Percentiles rank a stretch among this genome's conserved stretches.
phyloP scores from a whole-genome alignment of 2,888 invertebrate genomes.

The Plusia festucae region DNA sequence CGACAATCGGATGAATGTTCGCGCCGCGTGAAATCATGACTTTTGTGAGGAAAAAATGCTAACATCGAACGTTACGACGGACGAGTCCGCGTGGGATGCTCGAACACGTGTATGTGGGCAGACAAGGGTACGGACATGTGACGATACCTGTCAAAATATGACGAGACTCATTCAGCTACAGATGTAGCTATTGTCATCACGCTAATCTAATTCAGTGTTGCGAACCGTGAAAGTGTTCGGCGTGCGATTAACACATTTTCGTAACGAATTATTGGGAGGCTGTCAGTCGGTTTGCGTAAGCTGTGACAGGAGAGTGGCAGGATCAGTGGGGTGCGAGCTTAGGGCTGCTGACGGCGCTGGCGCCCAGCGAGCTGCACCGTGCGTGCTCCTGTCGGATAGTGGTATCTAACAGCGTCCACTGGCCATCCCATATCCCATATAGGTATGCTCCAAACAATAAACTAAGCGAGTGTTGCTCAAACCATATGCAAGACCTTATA shows the following conservation, averaged over 20 bases:
- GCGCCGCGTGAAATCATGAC: conserved; percentile 88
- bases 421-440: conserved; percentile 6
- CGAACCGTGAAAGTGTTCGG: conserved; percentile 84
- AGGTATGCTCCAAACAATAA: background rate
- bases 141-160: conserved; percentile 89
- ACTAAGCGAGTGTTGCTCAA: no score
- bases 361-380: conserved; percentile 39
- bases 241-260: conserved; percentile 87
- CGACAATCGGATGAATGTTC: conserved; percentile 87
- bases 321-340: conserved; percentile 77
- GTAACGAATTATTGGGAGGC: conserved; percentile 87
- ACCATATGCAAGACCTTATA: no score
- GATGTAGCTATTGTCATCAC: conserved; percentile 86
- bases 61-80: conserved; percentile 70
- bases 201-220: conserved; percentile 86
- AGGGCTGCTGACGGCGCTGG: conserved; percentile 57
- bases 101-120: conserved; percentile 87
- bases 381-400: conserved; percentile 62
- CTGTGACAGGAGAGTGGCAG: conserved; percentile 89
- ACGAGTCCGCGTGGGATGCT: conserved; percentile 74
- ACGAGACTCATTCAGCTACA: conserved; percentile 85
- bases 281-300: conserved; percentile 88
- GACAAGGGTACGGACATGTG: conserved; percentile 81
- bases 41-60: conserved; percentile 81
- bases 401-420: conserved; percentile 51